These are phyloP conservation scores for Acrobasis repandana DNA, from an alignment of 2,888 invertebrate species.

Conservation along the genomic window DNA sequence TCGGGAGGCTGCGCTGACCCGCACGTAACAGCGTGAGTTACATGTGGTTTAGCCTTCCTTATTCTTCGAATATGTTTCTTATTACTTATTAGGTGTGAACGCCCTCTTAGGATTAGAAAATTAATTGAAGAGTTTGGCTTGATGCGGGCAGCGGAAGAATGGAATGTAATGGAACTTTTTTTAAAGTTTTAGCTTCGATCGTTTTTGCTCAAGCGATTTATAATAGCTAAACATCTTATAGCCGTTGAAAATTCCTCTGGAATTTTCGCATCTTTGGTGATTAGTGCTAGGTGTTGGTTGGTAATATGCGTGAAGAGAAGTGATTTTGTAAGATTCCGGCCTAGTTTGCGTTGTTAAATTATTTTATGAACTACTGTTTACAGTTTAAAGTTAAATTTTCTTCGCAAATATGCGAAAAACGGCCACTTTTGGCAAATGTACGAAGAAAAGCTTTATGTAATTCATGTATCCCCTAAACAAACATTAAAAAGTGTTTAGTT, in stretches of 20 bases:
- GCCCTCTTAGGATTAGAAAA: constrained; percentile 57
- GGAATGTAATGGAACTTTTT: constrained; percentile 37
- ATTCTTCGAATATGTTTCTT: constrained; percentile 57
- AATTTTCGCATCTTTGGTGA: neutral
- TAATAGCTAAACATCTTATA: constrained; percentile 20
- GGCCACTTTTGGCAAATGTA: too few relatives aligned
- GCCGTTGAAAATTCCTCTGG: constrained; percentile 19
- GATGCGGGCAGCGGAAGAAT: constrained; percentile 27
- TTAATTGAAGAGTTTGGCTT: constrained; percentile 47
- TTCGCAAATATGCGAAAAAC: too few relatives aligned
- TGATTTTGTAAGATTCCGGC: neutral
- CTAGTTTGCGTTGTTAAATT: too few relatives aligned
- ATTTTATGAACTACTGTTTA: too few relatives aligned
- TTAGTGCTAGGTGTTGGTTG: neutral
- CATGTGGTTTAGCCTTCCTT: constrained; percentile 64
- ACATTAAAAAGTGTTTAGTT: too few relatives aligned
- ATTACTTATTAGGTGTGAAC: constrained; percentile 59
- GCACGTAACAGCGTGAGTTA: constrained; percentile 57
- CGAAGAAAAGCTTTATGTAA: too few relatives aligned
- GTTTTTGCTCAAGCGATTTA: constrained; percentile 27
- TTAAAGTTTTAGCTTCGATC: constrained; percentile 28
- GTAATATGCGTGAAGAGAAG: constrained; percentile 4
- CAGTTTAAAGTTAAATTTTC: too few relatives aligned
- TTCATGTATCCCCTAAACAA: too few relatives aligned
- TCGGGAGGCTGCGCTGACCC: constrained; percentile 68